Conservation (phyloP, 1,140 invertebrate genomes). For the Watersipora subatra region DNA sequence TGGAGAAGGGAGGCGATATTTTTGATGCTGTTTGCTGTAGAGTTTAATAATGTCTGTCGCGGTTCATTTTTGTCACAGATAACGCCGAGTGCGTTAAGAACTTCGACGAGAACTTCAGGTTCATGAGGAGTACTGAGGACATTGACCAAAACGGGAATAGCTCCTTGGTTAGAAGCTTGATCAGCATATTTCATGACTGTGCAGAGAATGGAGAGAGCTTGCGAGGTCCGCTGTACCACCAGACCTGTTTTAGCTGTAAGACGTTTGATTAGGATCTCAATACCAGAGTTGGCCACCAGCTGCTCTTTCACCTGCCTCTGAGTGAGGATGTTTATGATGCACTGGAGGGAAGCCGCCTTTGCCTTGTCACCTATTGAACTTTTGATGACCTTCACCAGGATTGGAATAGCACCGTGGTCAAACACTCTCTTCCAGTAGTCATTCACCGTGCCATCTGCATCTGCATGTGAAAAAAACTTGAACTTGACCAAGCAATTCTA, state of each 20-base stretch:
- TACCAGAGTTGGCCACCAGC: constrained; percentile 21
- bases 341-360: constrained; percentile 24
- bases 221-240: constrained; percentile 22
- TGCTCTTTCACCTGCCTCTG: constrained; percentile 27
- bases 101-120: constrained; percentile 24
- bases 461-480: too few species aligned
- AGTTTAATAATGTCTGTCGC: constrained; percentile 20
- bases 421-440: constrained; percentile 18
- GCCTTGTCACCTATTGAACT: constrained; percentile 18
- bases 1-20: constrained; percentile 22
- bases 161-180: constrained; percentile 12
- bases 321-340: constrained; percentile 26
- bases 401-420: constrained; percentile 20
- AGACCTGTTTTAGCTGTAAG: constrained; percentile 21
- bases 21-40: constrained; percentile 16
- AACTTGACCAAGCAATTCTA: too few species aligned
- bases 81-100: constrained; percentile 22
- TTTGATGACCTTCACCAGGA: constrained; percentile 27
- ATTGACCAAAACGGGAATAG: constrained; percentile 19
- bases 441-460: constrained; percentile 3
- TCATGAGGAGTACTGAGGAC: constrained; percentile 23
- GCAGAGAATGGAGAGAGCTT: constrained; percentile 7
- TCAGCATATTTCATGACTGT: constrained; percentile 18
- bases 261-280: constrained; percentile 22
- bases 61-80: constrained; percentile 18